phyloP scores from a whole-genome alignment of 2,797 vertebrate species.

The Hylomyscus alleni region DNA sequence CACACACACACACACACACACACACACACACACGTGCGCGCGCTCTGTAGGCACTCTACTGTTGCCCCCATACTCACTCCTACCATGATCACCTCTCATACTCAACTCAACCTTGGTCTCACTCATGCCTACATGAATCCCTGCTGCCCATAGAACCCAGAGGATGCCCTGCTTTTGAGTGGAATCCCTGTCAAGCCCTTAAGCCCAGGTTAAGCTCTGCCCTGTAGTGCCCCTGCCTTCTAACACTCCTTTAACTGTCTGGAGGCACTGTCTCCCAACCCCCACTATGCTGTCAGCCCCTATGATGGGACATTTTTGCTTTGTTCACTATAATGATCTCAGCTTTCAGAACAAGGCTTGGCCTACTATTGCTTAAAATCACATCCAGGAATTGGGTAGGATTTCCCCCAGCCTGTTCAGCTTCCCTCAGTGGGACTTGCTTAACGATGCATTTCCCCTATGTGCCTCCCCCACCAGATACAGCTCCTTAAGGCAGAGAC shows the following conservation, averaged over 20 bases:
- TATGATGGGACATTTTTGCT: background rate
- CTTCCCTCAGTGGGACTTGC: background rate
- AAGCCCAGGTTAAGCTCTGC: background rate
- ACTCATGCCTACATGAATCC: background rate
- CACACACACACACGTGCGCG: background rate
- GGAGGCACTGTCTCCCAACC: background rate
- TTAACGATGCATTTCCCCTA: background rate
- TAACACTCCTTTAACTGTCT: background rate
- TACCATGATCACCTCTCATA: background rate
- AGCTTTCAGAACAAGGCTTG: slow-evolving; percentile 26
- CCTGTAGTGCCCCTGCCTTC: background rate
- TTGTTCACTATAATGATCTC: slow-evolving; percentile 15
- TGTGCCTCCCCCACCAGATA: background rate
- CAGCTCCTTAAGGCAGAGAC: background rate
- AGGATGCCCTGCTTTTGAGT: background rate
- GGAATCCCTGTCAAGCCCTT: background rate
- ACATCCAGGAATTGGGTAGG: background rate
- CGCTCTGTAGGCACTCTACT: background rate
- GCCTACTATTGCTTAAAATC: slow-evolving; percentile 10
- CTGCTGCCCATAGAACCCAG: background rate
- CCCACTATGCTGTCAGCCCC: background rate
- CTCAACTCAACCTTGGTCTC: background rate
- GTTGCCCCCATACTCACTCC: background rate
- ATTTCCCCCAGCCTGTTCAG: background rate
- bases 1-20: background rate